phyloP scores from a whole-genome alignment of 2,888 invertebrate genomes.

The Cerastis rubricosa region DNA sequence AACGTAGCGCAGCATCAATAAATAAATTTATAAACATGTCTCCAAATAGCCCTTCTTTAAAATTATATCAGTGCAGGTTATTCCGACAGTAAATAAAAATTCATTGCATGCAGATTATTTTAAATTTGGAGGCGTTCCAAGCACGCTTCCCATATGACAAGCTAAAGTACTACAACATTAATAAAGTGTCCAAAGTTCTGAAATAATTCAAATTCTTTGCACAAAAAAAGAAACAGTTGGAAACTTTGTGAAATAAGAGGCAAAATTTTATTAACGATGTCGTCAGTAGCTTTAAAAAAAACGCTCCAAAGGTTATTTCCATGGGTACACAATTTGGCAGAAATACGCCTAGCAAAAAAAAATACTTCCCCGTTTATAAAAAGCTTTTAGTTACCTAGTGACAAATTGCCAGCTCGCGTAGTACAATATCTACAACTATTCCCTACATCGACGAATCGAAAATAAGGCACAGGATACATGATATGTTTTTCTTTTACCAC shows the following conservation, averaged over 20 bases:
- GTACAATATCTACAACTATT: slow-evolving; percentile 17
- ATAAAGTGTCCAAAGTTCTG: slow-evolving; percentile 60
- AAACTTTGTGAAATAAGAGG: slow-evolving; percentile 50
- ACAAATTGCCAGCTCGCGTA: slow-evolving; percentile 24
- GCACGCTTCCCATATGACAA: slow-evolving; percentile 65
- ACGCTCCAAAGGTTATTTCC: slow-evolving; percentile 26
- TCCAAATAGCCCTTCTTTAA: slow-evolving; percentile 52
- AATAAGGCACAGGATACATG: slow-evolving; percentile 22
- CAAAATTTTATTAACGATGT: slow-evolving; percentile 24
- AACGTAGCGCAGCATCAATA: not conserved
- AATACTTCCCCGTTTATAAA: not conserved
- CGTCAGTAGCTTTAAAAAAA: slow-evolving; percentile 17
- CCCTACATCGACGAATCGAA: not conserved
- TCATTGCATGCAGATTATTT: slow-evolving; percentile 68
- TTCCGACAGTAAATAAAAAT: slow-evolving; percentile 56
- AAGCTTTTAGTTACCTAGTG: slow-evolving; percentile 27
- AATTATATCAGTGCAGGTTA: slow-evolving; percentile 57
- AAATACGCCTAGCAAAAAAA: slow-evolving; percentile 21
- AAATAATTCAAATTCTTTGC: slow-evolving; percentile 61
- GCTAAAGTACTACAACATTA: slow-evolving; percentile 62
- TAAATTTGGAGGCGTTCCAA: slow-evolving; percentile 67
- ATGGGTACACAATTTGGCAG: slow-evolving; percentile 33
- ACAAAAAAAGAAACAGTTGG: slow-evolving; percentile 55
- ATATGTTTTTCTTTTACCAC: slow-evolving; percentile 45
- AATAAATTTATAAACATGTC: slow-evolving; percentile 14